Conservation (phyloP, 37 sponge, comb jelly and placozoan species). For the Halichondria panicea region DNA sequence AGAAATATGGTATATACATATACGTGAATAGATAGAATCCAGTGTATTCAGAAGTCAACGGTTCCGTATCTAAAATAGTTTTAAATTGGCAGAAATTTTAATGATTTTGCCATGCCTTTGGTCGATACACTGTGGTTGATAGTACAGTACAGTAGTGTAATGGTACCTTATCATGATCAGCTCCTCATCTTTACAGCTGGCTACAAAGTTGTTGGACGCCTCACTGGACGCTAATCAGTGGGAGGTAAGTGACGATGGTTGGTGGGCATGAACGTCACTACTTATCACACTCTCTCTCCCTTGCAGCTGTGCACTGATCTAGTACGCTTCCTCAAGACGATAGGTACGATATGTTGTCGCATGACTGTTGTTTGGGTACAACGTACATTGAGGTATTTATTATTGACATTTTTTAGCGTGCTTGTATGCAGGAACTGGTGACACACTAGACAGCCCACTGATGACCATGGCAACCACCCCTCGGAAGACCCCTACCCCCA, state of each 20-base stretch:
- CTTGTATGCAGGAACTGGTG: slow-evolving; percentile 60
- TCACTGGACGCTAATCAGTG: slow-evolving; percentile 70
- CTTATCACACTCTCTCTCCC: neutral
- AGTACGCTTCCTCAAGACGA: slow-evolving; percentile 82
- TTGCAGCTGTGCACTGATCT: slow-evolving; percentile 71
- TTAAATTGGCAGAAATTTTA: too few relatives aligned
- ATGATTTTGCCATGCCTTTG: too few relatives aligned
- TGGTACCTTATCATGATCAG: neutral
- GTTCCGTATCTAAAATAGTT: too few relatives aligned
- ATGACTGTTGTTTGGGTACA: too few relatives aligned
- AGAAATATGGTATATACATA: too few relatives aligned
- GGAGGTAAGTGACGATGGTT: slow-evolving; percentile 31
- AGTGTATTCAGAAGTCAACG: too few relatives aligned
- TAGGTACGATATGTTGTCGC: too few relatives aligned
- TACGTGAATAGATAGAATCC: too few relatives aligned
- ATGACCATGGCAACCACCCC: slow-evolving; percentile 13
- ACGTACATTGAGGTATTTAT: too few relatives aligned
- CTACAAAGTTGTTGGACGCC: slow-evolving; percentile 77
- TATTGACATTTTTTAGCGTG: too few relatives aligned
- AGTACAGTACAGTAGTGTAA: neutral
- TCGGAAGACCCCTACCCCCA: slow-evolving; percentile 31
- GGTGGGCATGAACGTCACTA: neutral
- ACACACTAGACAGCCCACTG: slow-evolving; percentile 25
- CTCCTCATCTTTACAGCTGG: slow-evolving; percentile 46
- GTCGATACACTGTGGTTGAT: too few relatives aligned